Conservation (phyloP, 2,888 invertebrate species). For the Orchesella flavescens region DNA sequence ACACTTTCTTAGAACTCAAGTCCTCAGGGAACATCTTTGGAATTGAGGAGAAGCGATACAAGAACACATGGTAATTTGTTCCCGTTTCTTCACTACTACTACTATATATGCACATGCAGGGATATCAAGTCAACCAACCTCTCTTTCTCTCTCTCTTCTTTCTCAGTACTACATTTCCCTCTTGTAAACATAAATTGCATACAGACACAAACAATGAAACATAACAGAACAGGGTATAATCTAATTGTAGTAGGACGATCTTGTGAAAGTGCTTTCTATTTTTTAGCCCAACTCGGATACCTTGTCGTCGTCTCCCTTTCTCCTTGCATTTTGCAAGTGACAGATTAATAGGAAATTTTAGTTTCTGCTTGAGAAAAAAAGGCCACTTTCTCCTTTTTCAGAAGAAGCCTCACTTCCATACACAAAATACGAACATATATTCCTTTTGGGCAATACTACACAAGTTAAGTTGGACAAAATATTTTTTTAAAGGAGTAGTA, state of each 20-base stretch:
- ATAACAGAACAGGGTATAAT: too few relatives aligned
- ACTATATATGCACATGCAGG: too few relatives aligned
- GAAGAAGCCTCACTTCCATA: too few relatives aligned
- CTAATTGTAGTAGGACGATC: background rate
- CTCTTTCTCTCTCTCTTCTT: too few relatives aligned
- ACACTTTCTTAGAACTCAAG: conserved; percentile 39
- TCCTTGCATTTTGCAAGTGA: conserved; percentile 17
- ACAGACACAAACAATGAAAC: too few relatives aligned
- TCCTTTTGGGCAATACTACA: conserved; percentile 1
- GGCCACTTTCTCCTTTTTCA: conserved; percentile 7
- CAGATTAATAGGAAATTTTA: conserved; percentile 36
- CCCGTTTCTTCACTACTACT: too few relatives aligned
- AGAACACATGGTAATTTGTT: conserved; percentile 23
- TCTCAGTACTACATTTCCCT: too few relatives aligned
- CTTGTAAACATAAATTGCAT: too few relatives aligned
- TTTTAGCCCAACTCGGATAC: background rate
- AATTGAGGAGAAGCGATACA: conserved; percentile 23
- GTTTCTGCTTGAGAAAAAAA: conserved; percentile 3
- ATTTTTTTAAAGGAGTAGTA: background rate
- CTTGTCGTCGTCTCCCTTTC: conserved; percentile 2
- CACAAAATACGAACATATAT: background rate
- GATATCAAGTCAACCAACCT: too few relatives aligned
- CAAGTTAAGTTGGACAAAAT: background rate
- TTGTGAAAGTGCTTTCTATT: background rate
- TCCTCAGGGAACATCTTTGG: conserved; percentile 38